A percentile compares a stretch with the other conserved stretches of the same genome.
Evolutionary conservation across 2,113 vertebrate species (phyloP).

Genomic region (Vimba vimba): DNA sequence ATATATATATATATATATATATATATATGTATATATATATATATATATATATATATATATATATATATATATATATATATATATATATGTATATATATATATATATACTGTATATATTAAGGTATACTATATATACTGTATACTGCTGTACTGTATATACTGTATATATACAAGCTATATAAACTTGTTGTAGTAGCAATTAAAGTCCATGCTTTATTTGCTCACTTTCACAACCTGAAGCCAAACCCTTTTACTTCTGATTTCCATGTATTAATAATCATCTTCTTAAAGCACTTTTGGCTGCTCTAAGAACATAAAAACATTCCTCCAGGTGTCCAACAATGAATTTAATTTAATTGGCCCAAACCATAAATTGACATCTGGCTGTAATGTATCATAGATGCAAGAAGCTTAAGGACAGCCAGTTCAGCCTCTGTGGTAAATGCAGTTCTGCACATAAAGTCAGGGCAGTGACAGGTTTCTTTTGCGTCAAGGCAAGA

Average conservation of each 20-base stretch:
- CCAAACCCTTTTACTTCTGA: neutral
- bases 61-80: too few species aligned
- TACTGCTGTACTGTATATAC: too few species aligned
- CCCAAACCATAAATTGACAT: neutral
- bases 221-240: neutral
- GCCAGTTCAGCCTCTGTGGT: neutral
- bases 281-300: neutral
- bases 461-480: neutral
- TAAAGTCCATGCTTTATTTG: neutral
- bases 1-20: too few species aligned
- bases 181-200: neutral
- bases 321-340: neutral
- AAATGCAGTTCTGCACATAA: slow-evolving; percentile 3
- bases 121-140: too few species aligned
- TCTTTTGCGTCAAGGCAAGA: neutral
- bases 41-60: too few species aligned
- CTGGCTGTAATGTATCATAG: neutral
- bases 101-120: too few species aligned
- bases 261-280: neutral
- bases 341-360: neutral
- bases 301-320: slow-evolving; percentile 2
- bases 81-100: too few species aligned
- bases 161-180: too few species aligned
- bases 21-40: too few species aligned
- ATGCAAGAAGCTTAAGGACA: neutral